A percentile compares a stretch with the other conserved stretches of the same genome.
These are phyloP conservation scores for Alloplasta piceator DNA, from an alignment of 2,888 invertebrate species.

Conservation along the genomic window DNA sequence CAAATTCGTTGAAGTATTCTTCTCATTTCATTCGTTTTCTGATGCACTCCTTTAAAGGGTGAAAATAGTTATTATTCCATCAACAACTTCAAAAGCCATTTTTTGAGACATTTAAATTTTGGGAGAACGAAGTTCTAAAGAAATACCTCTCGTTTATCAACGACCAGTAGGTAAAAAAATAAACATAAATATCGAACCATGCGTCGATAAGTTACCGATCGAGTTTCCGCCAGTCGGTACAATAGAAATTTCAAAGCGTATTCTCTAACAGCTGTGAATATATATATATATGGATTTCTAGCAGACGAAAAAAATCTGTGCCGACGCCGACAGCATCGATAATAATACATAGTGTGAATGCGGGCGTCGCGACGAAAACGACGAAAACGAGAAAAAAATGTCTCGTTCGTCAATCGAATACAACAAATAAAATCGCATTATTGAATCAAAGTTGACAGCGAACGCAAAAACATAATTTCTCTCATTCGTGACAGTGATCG, in stretches of 20 bases:
- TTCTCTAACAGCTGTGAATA: slow-evolving; percentile 9
- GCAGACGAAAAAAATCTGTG: slow-evolving; percentile 48
- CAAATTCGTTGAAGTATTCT: no score
- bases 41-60: no score
- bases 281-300: slow-evolving; percentile 10
- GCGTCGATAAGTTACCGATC: neutral
- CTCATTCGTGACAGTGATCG: neutral
- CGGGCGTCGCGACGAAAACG: slow-evolving; percentile 48
- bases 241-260: neutral
- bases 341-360: slow-evolving; percentile 14
- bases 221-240: neutral
- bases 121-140: no score
- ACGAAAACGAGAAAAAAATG: slow-evolving; percentile 32
- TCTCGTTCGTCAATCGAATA: slow-evolving; percentile 24
- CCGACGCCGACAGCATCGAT: slow-evolving; percentile 20
- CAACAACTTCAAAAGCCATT: no score
- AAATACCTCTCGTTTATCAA: no score
- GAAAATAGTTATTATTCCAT: no score
- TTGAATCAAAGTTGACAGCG: neutral
- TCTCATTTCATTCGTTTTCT: no score
- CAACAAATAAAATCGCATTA: neutral
- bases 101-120: no score
- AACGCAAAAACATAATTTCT: neutral
- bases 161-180: no score
- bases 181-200: no score